Evolutionary conservation across 2,888 invertebrate genomes (phyloP).

Genomic region (Drosophila subquinaria): DNA sequence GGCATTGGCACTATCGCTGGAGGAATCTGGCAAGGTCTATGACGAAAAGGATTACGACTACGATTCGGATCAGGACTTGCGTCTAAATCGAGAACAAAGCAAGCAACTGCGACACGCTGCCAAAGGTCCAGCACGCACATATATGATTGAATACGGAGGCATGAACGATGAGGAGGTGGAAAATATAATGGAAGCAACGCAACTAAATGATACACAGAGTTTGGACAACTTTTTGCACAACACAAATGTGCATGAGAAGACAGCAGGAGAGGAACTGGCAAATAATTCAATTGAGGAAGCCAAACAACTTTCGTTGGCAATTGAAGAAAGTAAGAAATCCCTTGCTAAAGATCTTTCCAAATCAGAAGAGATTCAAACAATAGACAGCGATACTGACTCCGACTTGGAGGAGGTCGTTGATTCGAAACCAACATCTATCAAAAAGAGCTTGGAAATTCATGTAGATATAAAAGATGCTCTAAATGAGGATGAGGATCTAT

Average conservation of each 20-base stretch:
- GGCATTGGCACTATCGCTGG: constrained; percentile 88
- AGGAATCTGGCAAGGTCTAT: constrained; percentile 83
- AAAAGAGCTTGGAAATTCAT: constrained; percentile 82
- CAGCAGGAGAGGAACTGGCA: constrained; percentile 7
- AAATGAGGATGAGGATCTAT: constrained; percentile 88
- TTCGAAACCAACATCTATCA: constrained; percentile 14
- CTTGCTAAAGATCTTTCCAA: neutral
- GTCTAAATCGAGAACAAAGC: constrained; percentile 80
- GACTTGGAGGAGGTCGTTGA: constrained; percentile 51
- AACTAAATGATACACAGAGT: constrained; percentile 65
- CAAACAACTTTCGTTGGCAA: constrained; percentile 50
- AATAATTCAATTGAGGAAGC: constrained; percentile 54
- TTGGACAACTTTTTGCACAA: constrained; percentile 43
- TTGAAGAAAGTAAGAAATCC: constrained; percentile 41
- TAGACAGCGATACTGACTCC: constrained; percentile 66
- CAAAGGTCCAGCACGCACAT: constrained; percentile 89
- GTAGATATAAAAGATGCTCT: constrained; percentile 86
- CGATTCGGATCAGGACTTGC: constrained; percentile 82
- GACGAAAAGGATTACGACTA: constrained; percentile 86
- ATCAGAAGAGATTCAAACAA: constrained; percentile 13
- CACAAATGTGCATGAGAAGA: constrained; percentile 10
- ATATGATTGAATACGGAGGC: constrained; percentile 92
- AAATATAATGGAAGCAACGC: constrained; percentile 86
- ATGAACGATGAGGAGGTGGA: constrained; percentile 90
- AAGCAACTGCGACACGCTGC: constrained; percentile 84